Base-by-base conservation (phyloP, 2,113 vertebrate species). In the Ptychochromis oligacanthus region DNA sequence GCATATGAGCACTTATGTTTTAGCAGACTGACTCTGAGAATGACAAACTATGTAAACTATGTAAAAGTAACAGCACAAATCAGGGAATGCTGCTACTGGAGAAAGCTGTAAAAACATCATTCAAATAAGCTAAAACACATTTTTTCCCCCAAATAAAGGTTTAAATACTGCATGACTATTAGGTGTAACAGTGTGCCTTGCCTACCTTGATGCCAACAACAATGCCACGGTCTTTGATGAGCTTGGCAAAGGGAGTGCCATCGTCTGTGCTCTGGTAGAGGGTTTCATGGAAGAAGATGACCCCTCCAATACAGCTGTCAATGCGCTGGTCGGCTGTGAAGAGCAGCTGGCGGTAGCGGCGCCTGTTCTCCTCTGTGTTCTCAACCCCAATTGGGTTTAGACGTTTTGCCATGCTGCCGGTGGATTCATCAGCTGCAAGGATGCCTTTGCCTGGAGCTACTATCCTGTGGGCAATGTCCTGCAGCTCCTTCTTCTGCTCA, bases 231-330 rank as follows among this genome's bases (percentile, higher is more conserved):
- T 98, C 97, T 90, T 97, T 97, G 94, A 99, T 97, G 90, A 97
- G 93, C 86, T 96, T 94, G 77, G 97, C 92, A 0, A 99, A 99
- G 65, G 93, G 74, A 2, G 96, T 96, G 55, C 97, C 97, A 0
- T 98, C 97, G 0, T 99, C 97, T 1, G 97, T 95, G 92, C 93
- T 97, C 95, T 99, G 98, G 94, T 99, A 99, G 82, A 99, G 96
- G 4, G 98, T 99, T 95, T 99, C 98, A 0, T 99, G 98, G 96
- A 99, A 99, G 95, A 99, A 99, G 91, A 99, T 99, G 83, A 99
- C 97, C 0, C 98, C 98, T 1, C 98, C 98, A 2, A 99, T 98
- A 74, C 96, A 99, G 79, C 93, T 96, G 92, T 98, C 96, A 43
- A 99, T 96, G 82, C 97, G 94, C 90, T 97, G 94, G 84, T 99